phyloP scores from a whole-genome alignment of 2,888 invertebrate genomes.

The Rhagonycha fulva region DNA sequence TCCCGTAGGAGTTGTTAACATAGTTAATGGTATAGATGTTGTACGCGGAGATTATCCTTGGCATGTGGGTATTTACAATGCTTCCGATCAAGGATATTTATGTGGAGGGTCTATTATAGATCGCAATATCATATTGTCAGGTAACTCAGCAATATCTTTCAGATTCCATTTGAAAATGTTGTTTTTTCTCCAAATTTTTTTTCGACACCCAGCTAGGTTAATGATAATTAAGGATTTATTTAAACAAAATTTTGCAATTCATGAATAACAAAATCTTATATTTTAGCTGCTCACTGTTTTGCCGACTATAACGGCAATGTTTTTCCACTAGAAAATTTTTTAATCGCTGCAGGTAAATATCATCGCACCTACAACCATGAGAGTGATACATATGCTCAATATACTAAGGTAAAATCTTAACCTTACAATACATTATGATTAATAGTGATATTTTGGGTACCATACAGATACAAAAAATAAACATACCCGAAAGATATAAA shows the following conservation, averaged over 20 bases:
- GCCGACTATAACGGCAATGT: neutral
- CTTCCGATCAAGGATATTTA: neutral
- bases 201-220: too few relatives aligned
- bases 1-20: neutral
- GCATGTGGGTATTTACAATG: neutral
- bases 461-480: neutral
- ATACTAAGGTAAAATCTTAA: neutral
- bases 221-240: too few relatives aligned
- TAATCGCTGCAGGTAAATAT: neutral
- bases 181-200: too few relatives aligned
- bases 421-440: neutral
- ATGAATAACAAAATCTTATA: too few relatives aligned
- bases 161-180: too few relatives aligned
- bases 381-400: neutral
- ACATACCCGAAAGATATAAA: conserved; percentile 28
- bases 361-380: neutral
- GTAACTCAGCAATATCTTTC: neutral
- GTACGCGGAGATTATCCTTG: neutral
- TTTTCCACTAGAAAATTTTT: neutral
- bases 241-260: too few relatives aligned
- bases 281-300: neutral
- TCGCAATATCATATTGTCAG: neutral
- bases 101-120: neutral
- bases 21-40: too few relatives aligned
- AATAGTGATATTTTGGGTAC: neutral